Evolutionary conservation across 2,888 invertebrate genomes (phyloP), one percentile per base, ranked within the genome.

Genomic region (Hydrotaea diabolus): DNA sequence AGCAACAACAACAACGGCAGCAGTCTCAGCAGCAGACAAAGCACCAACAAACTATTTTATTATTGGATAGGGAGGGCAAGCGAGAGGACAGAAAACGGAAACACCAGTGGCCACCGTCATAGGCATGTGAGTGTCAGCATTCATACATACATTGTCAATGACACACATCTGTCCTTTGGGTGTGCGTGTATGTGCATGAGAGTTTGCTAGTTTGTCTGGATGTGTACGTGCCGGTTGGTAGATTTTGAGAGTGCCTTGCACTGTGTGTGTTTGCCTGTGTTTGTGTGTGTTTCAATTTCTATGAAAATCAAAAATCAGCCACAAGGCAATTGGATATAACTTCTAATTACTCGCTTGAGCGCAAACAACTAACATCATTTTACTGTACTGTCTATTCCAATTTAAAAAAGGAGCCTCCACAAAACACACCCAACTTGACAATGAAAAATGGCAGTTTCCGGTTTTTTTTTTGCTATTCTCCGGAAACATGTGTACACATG

Each of bases 301-400:
- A 85, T 85, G 82, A 85, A 85, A 86, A 86, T 87, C 87, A 86
- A 86, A 86, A 87, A 86, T 86, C 86, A 82, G 88, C 90, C 91
- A 88, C 90, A 88, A 90, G 90, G 91, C 91, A 91, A 90, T 91
- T 90, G 91, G 90, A 90, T 91, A 90, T 90, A 91, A 90, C 91
- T 90, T 90, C 90, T 91, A 90, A 90, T 90, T 90, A 91, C 89
- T 89, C 90, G 90, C 89, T 91, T 91, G 90, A 89, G 89, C 89
- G 90, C 79, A 85, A 85, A 82, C 71, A 80, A 80, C 85, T 77
- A 80, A 80, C 79, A 85, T 76, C 69, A 43, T 69, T 69, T 66
- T 43, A 7, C 55, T 26, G 59, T 15, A 15, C 59, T 23, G 49
- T 49, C 1, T 49, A 49, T 62, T 21, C 69, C 4, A 46, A 39